Conservation (phyloP, 2,113 vertebrate species). For the Charina bottae region DNA sequence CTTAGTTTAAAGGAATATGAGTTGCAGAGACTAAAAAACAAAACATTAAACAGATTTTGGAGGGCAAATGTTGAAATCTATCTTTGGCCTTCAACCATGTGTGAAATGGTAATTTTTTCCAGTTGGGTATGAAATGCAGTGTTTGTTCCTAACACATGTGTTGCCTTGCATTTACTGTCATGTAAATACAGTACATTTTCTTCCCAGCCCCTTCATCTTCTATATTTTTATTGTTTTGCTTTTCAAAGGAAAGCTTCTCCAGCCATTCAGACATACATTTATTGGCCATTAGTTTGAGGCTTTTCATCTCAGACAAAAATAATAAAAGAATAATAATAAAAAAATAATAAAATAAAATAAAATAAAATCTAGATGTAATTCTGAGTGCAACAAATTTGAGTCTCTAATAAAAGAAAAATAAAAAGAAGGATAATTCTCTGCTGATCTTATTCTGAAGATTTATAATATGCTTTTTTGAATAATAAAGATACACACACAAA, state of each 20-base stretch:
- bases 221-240: background rate
- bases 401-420: slow-evolving; percentile 53
- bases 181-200: background rate
- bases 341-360: slow-evolving; percentile 41
- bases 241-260: background rate
- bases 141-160: background rate
- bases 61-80: background rate
- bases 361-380: slow-evolving; percentile 48
- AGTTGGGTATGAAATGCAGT: background rate
- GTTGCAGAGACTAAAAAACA: background rate
- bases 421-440: slow-evolving; percentile 48
- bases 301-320: slow-evolving; percentile 57
- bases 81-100: background rate
- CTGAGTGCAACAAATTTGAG: slow-evolving; percentile 63
- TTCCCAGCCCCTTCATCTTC: background rate
- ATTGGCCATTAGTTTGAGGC: slow-evolving; percentile 62
- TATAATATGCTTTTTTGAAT: slow-evolving; percentile 54
- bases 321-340: background rate
- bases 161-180: background rate
- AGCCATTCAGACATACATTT: slow-evolving; percentile 46
- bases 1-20: background rate
- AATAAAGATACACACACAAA: too few relatives aligned
- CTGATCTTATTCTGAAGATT: slow-evolving; percentile 64
- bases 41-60: background rate
- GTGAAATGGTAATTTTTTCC: background rate